Base-by-base conservation (phyloP, 1,140 invertebrate species). In the Aphelinus atriplicis region DNA sequence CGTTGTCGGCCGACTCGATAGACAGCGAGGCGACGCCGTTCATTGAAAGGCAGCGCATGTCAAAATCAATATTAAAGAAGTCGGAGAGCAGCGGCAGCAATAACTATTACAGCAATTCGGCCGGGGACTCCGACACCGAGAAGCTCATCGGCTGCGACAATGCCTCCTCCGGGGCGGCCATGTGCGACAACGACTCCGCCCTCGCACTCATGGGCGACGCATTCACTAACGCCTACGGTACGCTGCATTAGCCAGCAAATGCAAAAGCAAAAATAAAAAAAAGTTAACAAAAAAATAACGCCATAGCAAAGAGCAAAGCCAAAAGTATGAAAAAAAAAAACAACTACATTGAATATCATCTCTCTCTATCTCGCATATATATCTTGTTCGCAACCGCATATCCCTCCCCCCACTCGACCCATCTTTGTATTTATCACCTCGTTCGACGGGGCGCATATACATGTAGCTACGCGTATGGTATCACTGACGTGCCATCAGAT, bases 41-140 rank as follows among this genome's bases (percentile, higher is more conserved):
- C 83, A 85, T 91, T 78, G 92, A 92, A 83, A 89, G 89, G 73
- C 91, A 91, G 77, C 88, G 91, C 51, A 88, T 90, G 80, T 93
- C 91, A 63, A 95, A 94, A 85, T 95, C 93, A 73, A 95, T 95
- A 82, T 85, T 95, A 79, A 95, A 94, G 88, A 93, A 93, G 84
- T 92, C 92, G 56, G 93, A 94, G 80, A 89, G 86, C 78, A 87
- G 86, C 79, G 89, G 86, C 78, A 87, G 86, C 79, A 88, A 86
- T 67, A 84, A 84, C 74, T 84, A 87, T 73, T 87, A 87, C 76
- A 83, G 78, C 78, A 85, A 80, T 72, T 84, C 84, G 85, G 78
- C 84, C 90, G 78, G 84, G 90, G 93, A 86, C 84, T 93, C 93
- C 46, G 94, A 95, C 85, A 94, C 92, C 71, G 94, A 95, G 85